These are phyloP conservation scores for Adineta ricciae DNA, from an alignment of 2,888 invertebrate species.

Conservation along the genomic window DNA sequence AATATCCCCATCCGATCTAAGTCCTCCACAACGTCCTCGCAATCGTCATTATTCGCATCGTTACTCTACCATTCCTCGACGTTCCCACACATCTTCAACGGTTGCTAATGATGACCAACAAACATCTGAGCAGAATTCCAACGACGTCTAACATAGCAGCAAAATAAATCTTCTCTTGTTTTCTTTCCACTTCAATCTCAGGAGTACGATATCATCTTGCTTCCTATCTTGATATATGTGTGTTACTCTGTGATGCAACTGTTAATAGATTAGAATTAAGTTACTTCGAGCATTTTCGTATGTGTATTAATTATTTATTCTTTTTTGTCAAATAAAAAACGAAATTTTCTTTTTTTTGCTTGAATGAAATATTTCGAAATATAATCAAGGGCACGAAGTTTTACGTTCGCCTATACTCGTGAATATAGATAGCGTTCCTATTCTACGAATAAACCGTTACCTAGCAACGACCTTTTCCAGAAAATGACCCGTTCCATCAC, in stretches of 20 bases:
- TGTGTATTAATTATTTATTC: conserved; percentile 5
- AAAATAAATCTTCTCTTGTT: background rate
- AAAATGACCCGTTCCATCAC: background rate
- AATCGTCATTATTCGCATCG: background rate
- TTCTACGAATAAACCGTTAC: background rate
- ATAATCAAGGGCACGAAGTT: background rate
- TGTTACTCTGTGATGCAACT: background rate
- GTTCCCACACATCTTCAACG: background rate
- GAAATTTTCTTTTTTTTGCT: background rate
- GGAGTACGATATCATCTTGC: background rate
- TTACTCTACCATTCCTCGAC: background rate
- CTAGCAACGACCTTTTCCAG: background rate
- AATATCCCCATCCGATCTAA: background rate
- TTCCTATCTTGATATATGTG: background rate
- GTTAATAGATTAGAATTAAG: background rate
- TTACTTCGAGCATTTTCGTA: background rate
- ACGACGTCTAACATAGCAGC: background rate
- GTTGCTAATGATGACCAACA: background rate
- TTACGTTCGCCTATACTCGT: background rate
- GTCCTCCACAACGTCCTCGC: background rate
- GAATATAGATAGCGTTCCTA: background rate
- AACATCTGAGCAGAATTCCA: background rate
- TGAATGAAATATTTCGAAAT: background rate
- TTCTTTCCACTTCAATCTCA: background rate
- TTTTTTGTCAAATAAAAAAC: background rate